These are phyloP conservation scores for Apis cerana DNA, from an alignment of 1,140 invertebrate species.

Conservation along the genomic window DNA sequence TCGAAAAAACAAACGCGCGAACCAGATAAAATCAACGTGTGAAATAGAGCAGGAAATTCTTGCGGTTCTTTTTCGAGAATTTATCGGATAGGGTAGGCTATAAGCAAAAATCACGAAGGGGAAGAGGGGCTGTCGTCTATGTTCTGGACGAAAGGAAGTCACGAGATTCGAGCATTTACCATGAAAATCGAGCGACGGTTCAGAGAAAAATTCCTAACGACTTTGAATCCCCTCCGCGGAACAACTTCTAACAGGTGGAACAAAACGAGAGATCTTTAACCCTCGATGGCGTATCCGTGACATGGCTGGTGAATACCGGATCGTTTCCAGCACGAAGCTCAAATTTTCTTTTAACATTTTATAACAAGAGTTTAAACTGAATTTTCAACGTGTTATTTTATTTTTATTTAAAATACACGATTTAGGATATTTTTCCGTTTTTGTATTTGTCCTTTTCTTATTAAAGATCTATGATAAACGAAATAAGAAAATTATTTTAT, in stretches of 20 bases:
- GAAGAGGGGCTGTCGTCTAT: neutral
- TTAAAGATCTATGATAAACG: no score
- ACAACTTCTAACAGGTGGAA: constrained; percentile 24
- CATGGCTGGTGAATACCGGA: constrained; percentile 9
- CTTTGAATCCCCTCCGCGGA: neutral
- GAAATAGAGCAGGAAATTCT: constrained; percentile 13
- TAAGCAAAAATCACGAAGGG: neutral
- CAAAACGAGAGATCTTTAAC: constrained; percentile 11
- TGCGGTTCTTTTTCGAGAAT: neutral
- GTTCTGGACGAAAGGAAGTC: neutral
- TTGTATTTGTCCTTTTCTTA: no score
- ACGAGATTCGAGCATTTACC: neutral
- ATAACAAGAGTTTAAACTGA: neutral
- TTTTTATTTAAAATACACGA: neutral
- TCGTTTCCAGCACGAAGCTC: neutral
- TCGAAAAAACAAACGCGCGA: neutral
- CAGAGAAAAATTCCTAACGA: constrained; percentile 16
- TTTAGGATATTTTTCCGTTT: no score
- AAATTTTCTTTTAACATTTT: constrained; percentile 7
- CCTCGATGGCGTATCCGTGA: constrained; percentile 6
- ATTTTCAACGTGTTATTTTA: neutral
- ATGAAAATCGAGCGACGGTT: neutral
- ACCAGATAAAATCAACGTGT: neutral
- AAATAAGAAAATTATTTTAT: no score
- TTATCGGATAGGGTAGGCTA: neutral